These are phyloP conservation scores for Pollenia labialis DNA, from an alignment of 2,888 invertebrate species.

Conservation along the genomic window DNA sequence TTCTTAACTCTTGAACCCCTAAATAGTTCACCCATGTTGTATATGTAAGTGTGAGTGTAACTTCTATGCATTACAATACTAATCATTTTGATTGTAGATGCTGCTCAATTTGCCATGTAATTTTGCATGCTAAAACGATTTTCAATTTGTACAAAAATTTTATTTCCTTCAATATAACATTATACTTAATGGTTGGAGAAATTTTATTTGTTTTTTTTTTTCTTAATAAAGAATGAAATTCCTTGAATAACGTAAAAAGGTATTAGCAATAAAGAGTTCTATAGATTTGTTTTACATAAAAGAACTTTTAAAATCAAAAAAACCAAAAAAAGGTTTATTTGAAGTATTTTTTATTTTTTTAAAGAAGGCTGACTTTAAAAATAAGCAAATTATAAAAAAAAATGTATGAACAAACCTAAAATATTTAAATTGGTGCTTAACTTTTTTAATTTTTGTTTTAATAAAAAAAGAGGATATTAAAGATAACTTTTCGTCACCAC, in stretches of 20 bases:
- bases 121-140: constrained; percentile 59
- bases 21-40: background rate
- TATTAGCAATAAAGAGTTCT: too few relatives aligned
- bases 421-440: too few relatives aligned
- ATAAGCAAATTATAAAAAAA: too few relatives aligned
- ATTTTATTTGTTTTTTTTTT: background rate
- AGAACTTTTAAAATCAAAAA: too few relatives aligned
- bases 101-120: constrained; percentile 63
- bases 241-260: background rate
- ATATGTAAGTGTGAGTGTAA: background rate
- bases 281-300: too few relatives aligned
- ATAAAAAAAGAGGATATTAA: too few relatives aligned
- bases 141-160: constrained; percentile 47
- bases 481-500: too few relatives aligned
- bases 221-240: background rate
- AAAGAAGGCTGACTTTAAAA: too few relatives aligned
- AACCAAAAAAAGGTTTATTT: too few relatives aligned
- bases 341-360: too few relatives aligned
- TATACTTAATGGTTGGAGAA: constrained; percentile 14
- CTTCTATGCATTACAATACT: constrained; percentile 29
- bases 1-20: background rate
- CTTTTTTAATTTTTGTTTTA: too few relatives aligned
- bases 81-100: constrained; percentile 49
- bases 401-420: too few relatives aligned
- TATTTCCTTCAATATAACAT: background rate